phyloP scores from a whole-genome alignment of 2,888 invertebrate genomes.

The Drosophila meridiana region DNA sequence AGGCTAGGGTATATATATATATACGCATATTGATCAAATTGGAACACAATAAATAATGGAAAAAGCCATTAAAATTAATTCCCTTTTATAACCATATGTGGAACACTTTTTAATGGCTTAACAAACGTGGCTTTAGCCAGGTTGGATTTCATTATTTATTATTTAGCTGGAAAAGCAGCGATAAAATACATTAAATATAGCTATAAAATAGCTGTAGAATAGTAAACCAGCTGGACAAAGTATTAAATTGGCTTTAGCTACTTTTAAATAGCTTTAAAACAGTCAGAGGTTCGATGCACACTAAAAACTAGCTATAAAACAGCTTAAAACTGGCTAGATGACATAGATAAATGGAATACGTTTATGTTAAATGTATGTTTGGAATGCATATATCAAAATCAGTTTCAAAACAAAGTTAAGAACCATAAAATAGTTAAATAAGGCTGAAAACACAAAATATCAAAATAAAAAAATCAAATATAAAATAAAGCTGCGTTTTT shows the following conservation, averaged over 20 bases:
- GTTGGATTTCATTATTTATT: neutral
- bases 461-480: no score
- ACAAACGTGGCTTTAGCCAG: neutral
- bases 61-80: slow-evolving; percentile 5
- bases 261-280: neutral
- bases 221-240: neutral
- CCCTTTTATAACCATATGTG: neutral
- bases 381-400: no score
- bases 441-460: no score
- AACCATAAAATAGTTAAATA: no score
- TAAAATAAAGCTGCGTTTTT: no score
- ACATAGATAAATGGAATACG: no score
- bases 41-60: neutral
- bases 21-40: neutral
- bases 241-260: neutral
- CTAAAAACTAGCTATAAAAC: neutral
- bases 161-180: neutral
- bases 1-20: neutral
- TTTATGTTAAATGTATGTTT: no score
- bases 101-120: slow-evolving; percentile 1
- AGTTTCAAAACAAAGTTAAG: no score
- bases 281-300: no score
- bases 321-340: neutral
- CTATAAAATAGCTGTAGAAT: neutral
- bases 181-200: neutral